phyloP scores from a whole-genome alignment of 1,140 invertebrate species.

The Leptinotarsa defecta region DNA sequence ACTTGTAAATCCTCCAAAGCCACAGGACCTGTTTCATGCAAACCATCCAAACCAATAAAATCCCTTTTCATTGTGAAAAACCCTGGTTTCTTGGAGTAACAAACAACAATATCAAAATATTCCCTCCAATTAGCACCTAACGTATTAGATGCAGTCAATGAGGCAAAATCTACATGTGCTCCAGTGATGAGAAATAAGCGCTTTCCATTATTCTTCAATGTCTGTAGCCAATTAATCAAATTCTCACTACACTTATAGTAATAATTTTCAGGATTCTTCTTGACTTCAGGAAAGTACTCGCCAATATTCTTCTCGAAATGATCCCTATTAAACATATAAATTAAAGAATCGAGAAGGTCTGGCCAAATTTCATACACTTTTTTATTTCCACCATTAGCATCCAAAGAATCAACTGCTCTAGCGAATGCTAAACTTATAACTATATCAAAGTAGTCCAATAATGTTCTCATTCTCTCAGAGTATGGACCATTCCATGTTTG shows the following conservation, averaged over 20 bases:
- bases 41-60: constrained; percentile 63
- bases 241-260: constrained; percentile 64
- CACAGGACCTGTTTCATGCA: constrained; percentile 57
- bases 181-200: constrained; percentile 76
- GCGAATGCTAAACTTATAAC: constrained; percentile 71
- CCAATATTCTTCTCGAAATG: constrained; percentile 64
- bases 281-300: constrained; percentile 67
- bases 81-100: constrained; percentile 76
- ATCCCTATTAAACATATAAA: constrained; percentile 66
- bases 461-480: constrained; percentile 65
- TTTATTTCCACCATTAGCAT: constrained; percentile 53
- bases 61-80: constrained; percentile 70
- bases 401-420: constrained; percentile 71
- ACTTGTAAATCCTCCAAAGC: constrained; percentile 53
- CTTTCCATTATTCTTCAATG: constrained; percentile 60
- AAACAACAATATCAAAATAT: constrained; percentile 74
- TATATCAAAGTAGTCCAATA: constrained; percentile 81
- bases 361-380: constrained; percentile 67
- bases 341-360: constrained; percentile 68
- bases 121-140: constrained; percentile 73
- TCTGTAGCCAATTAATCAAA: constrained; percentile 68
- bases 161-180: constrained; percentile 76
- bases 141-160: constrained; percentile 66
- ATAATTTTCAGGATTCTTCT: constrained; percentile 67
- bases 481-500: constrained; percentile 67